A percentile compares a stretch with the other conserved stretches of the same genome.
Conservation (phyloP, 2,888 invertebrate genomes). For the Glyphotaelius pellucidus region DNA sequence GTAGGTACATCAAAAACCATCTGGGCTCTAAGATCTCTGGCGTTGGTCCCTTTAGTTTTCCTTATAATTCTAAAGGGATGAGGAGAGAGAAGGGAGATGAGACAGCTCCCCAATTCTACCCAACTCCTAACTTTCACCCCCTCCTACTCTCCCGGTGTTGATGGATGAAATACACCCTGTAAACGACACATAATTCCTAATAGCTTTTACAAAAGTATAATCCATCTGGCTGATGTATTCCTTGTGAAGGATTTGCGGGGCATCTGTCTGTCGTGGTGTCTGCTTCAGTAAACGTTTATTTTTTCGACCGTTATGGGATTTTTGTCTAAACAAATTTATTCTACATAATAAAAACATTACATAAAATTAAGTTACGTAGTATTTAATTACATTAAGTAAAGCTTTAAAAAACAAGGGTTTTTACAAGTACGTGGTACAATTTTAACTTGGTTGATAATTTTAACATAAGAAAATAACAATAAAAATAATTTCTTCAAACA, state of each 20-base stretch:
- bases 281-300: constrained; percentile 20
- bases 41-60: background rate
- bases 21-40: background rate
- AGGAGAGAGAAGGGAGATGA: background rate
- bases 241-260: constrained; percentile 46
- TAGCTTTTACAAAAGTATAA: constrained; percentile 66
- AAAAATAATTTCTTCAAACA: no score
- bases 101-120: background rate
- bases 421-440: no score
- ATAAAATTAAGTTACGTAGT: no score
- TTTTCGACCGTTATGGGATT: background rate
- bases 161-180: constrained; percentile 66
- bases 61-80: constrained; percentile 37
- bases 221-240: constrained; percentile 54
- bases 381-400: no score
- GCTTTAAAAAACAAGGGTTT: no score
- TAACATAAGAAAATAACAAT: no score
- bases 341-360: no score
- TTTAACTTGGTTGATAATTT: no score
- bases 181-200: constrained; percentile 66
- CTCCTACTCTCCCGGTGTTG: constrained; percentile 43
- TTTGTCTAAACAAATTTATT: background rate
- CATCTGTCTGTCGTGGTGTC: constrained; percentile 51
- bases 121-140: background rate
- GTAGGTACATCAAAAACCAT: background rate